phyloP scores from a whole-genome alignment of 2,113 vertebrate genomes.

The Myanophis thanlyinensis region DNA sequence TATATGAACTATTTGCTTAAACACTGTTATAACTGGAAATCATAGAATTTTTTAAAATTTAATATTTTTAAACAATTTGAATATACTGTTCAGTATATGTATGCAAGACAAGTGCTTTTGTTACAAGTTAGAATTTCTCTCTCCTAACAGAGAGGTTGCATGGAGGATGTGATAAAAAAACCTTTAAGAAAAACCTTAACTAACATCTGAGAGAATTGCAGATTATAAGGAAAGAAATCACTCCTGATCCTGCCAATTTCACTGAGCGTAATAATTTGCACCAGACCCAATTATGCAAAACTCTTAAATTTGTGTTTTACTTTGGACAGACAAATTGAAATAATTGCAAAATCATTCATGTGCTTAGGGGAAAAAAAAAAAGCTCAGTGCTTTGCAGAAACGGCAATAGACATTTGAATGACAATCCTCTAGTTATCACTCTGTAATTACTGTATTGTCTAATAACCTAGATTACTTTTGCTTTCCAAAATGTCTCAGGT shows the following conservation, averaged over 20 bases:
- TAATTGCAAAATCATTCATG: not conserved
- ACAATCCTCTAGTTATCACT: not conserved
- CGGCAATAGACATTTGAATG: not conserved
- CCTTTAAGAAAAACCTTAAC: conserved; percentile 7
- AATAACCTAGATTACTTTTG: not conserved
- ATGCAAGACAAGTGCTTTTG: conserved; percentile 27
- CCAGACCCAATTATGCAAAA: not conserved
- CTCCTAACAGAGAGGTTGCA: conserved; percentile 2
- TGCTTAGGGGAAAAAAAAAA: not conserved
- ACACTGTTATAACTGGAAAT: conserved; percentile 18
- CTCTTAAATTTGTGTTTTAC: not conserved
- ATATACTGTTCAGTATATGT: not conserved
- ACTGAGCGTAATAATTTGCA: not conserved
- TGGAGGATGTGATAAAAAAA: conserved; percentile 1
- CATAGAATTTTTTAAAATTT: conserved; percentile 41
- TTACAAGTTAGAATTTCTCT: conserved; percentile 32
- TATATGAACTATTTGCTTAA: not conserved
- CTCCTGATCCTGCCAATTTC: conserved; percentile 13
- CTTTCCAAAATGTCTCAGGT: not conserved
- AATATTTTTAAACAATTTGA: conserved; percentile 1
- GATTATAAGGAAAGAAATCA: not conserved
- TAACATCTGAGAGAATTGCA: not conserved
- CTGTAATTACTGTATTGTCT: not conserved
- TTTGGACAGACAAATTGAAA: not conserved
- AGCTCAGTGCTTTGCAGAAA: not conserved